These are phyloP conservation scores for Antheraea assamensis DNA, from an alignment of 2,888 invertebrate genomes.

Conservation along the genomic window DNA sequence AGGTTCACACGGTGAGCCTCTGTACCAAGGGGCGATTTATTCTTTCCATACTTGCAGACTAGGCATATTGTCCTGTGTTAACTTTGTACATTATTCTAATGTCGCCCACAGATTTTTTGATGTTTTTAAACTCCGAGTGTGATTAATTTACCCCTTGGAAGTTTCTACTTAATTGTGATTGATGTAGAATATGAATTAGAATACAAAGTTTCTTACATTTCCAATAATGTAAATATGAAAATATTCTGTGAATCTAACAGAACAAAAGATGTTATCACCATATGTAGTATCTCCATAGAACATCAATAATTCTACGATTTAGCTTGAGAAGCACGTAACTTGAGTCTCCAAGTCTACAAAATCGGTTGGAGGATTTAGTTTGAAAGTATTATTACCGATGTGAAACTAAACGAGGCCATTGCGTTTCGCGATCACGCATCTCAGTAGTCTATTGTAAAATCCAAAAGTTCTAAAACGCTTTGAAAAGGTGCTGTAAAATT, in stretches of 20 bases:
- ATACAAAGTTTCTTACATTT: not conserved
- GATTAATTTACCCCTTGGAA: not conserved
- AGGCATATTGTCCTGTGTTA: not conserved
- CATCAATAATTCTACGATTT: not conserved
- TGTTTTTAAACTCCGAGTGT: not conserved
- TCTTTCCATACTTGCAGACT: not conserved
- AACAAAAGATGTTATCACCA: not conserved
- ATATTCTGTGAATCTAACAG: not conserved
- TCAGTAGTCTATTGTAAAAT: not conserved
- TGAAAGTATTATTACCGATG: conserved; percentile 22
- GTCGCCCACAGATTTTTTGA: not conserved
- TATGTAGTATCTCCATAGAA: not conserved
- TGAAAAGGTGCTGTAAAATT: not conserved
- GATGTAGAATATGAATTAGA: too few species aligned
- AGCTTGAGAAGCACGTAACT: conserved; percentile 5
- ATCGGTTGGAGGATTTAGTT: conserved; percentile 11
- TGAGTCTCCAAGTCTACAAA: not conserved
- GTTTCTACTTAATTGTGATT: too few species aligned
- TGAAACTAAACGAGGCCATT: conserved; percentile 49
- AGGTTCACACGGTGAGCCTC: not conserved
- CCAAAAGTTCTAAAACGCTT: not conserved
- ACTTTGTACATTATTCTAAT: not conserved
- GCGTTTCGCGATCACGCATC: conserved; percentile 51
- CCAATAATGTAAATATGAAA: not conserved
- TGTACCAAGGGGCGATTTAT: not conserved